Evolutionary conservation across 2,113 vertebrate genomes (phyloP).

Genomic region (Daphoenositta chrysoptera): DNA sequence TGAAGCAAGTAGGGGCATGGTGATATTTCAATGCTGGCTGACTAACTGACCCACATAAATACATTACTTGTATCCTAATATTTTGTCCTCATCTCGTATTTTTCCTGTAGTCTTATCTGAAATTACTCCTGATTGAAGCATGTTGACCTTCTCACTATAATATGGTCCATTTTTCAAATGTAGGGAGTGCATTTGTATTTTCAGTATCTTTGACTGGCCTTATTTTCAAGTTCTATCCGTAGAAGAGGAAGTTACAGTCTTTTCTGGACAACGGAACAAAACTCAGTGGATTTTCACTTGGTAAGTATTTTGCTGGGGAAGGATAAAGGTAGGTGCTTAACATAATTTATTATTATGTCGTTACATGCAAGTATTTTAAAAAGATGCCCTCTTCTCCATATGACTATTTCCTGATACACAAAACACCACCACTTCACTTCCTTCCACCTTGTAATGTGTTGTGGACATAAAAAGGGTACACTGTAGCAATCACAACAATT

Average conservation of each 20-base stretch:
- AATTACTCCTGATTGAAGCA: not conserved
- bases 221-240: not conserved
- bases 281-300: not conserved
- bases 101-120: not conserved
- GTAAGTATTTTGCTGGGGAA: not conserved
- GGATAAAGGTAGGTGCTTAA: not conserved
- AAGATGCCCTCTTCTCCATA: not conserved
- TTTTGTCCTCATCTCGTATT: not conserved
- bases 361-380: not conserved
- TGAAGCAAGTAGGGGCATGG: not conserved
- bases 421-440: not conserved
- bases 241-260: not conserved
- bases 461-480: not conserved
- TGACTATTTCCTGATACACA: not conserved
- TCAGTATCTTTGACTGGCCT: not conserved
- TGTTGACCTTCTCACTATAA: not conserved
- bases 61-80: not conserved
- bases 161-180: not conserved
- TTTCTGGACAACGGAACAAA: not conserved
- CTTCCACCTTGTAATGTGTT: accelerated
- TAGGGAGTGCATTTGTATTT: not conserved
- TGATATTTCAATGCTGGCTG: not conserved
- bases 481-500: not conserved
- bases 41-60: not conserved
- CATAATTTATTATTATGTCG: not conserved